A percentile compares a stretch with the other conserved stretches of the same genome.
Evolutionary conservation across 2,797 vertebrate genomes (phyloP).

Genomic region (Odontamblyopus lacepedii): DNA sequence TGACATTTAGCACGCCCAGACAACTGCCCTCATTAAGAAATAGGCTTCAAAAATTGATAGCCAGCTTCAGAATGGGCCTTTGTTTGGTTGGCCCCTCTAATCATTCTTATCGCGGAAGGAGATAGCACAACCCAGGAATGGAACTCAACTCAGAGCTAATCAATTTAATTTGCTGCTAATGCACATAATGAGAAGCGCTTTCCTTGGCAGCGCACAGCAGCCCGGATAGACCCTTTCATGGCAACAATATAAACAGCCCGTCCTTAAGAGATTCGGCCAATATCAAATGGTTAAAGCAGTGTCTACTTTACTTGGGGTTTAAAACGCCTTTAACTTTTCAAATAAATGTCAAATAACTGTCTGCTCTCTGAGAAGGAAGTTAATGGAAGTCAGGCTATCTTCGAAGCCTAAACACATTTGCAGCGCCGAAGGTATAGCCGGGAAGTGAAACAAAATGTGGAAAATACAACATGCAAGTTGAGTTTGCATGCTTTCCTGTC

Average conservation of each 20-base stretch:
- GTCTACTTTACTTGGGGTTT: neutral
- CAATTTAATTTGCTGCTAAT: slow-evolving; percentile 50
- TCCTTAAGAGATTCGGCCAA: slow-evolving; percentile 11
- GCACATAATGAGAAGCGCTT: slow-evolving; percentile 41
- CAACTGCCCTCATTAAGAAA: slow-evolving; percentile 59
- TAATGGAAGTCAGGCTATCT: neutral
- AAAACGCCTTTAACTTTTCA: slow-evolving; percentile 12
- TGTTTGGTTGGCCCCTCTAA: slow-evolving; percentile 35
- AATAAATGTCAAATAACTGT: slow-evolving; percentile 21
- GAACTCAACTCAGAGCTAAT: slow-evolving; percentile 41
- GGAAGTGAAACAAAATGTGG: slow-evolving; percentile 1
- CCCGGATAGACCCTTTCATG: slow-evolving; percentile 17
- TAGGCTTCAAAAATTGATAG: slow-evolving; percentile 43
- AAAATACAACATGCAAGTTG: neutral
- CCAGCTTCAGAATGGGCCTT: slow-evolving; percentile 33
- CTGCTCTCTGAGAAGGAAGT: neutral
- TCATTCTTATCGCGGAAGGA: slow-evolving; percentile 31
- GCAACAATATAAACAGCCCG: slow-evolving; percentile 4
- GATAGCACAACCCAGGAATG: slow-evolving; percentile 24
- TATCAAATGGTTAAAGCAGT: slow-evolving; percentile 3
- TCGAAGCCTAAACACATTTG: slow-evolving; percentile 16
- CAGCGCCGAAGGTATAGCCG: slow-evolving; percentile 12
- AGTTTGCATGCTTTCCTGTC: too few species aligned
- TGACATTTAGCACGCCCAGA: slow-evolving; percentile 47
- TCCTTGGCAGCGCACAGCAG: slow-evolving; percentile 22